Percentiles rank a stretch among this genome's conserved stretches.
Conservation (phyloP, 1,140 invertebrate species). For the Zaprionus taronus region DNA sequence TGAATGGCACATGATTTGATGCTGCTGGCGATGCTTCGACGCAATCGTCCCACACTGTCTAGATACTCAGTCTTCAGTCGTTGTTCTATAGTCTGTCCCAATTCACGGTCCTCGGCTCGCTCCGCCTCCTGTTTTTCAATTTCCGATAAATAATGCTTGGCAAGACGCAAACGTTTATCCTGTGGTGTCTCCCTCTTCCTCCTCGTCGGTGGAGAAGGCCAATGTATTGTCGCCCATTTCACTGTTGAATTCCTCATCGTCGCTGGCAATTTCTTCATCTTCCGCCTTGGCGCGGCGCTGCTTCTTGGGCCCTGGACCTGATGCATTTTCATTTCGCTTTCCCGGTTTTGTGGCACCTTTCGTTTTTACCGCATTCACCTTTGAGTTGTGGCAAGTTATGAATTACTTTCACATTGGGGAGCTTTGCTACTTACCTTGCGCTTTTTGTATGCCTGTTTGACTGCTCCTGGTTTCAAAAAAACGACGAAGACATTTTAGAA, state of each 20-base stretch:
- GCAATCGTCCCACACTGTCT: conserved; percentile 92
- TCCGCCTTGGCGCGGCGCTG: conserved; percentile 70
- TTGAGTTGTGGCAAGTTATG: conserved; percentile 64
- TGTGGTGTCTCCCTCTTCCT: conserved; percentile 93
- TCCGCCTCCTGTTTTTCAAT: conserved; percentile 92
- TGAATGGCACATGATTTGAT: conserved; percentile 85
- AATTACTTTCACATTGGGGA: not conserved
- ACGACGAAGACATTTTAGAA: conserved; percentile 85
- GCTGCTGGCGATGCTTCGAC: conserved; percentile 89
- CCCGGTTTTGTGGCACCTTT: conserved; percentile 49
- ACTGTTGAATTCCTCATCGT: conserved; percentile 78
- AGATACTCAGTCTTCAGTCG: conserved; percentile 93
- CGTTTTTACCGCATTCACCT: conserved; percentile 77
- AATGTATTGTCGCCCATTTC: conserved; percentile 85
- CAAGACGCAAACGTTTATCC: conserved; percentile 94
- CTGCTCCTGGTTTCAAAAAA: conserved; percentile 87
- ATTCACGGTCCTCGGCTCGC: conserved; percentile 88
- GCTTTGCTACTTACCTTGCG: conserved; percentile 84
- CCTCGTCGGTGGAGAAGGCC: conserved; percentile 86
- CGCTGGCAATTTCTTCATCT: conserved; percentile 86
- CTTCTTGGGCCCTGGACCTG: conserved; percentile 59
- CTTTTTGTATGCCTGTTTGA: conserved; percentile 84
- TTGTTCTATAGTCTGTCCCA: conserved; percentile 88
- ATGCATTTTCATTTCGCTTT: conserved; percentile 53
- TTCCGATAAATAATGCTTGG: conserved; percentile 94